phyloP scores from a whole-genome alignment of 2,888 invertebrate species.

The Leucoptera coffeella region DNA sequence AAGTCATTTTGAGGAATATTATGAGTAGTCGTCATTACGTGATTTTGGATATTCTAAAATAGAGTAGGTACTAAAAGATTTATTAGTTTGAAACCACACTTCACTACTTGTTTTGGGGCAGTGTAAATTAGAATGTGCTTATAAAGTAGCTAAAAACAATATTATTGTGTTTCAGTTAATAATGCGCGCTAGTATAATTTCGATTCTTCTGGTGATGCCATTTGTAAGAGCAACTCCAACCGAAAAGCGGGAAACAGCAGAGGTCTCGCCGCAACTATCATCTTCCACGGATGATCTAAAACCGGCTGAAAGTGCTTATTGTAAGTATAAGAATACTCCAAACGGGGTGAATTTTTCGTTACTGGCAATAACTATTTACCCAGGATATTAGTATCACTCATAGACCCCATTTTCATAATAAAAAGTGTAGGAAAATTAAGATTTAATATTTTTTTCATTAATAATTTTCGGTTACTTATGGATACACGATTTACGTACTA shows the following conservation, averaged over 20 bases:
- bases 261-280: conserved; percentile 4
- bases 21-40: too few species aligned
- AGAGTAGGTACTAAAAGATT: background rate
- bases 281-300: conserved; percentile 19
- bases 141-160: background rate
- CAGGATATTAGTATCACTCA: background rate
- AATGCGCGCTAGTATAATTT: conserved; percentile 10
- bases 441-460: background rate
- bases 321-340: conserved; percentile 15
- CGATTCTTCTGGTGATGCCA: conserved; percentile 12
- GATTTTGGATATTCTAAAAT: background rate
- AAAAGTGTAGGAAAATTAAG: background rate
- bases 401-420: background rate
- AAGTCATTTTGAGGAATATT: too few species aligned
- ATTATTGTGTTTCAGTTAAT: conserved; percentile 14
- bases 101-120: background rate
- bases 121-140: background rate
- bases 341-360: background rate
- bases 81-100: too few species aligned
- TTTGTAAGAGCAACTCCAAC: conserved; percentile 13
- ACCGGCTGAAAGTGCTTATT: conserved; percentile 24
- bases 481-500: background rate
- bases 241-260: conserved; percentile 7
- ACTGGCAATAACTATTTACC: background rate
- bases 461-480: background rate